Evolutionary conservation across 2,113 vertebrate species (phyloP).

Genomic region (Salminus brasiliensis): DNA sequence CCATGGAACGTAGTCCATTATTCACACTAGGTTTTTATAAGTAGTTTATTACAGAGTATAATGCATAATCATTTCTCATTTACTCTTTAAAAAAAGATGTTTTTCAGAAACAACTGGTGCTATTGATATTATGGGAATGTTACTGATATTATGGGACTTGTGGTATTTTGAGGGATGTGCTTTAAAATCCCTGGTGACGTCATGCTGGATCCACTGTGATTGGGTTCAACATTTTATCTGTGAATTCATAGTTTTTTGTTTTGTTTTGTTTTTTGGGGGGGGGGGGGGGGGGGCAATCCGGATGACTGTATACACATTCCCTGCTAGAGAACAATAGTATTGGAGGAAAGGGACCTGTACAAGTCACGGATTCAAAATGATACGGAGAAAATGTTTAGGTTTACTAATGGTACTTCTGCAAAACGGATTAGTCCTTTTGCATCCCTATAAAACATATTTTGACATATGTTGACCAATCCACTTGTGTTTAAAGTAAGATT

Average conservation of each 20-base stretch:
- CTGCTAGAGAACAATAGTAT: constrained; percentile 15
- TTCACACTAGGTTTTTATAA: constrained; percentile 37
- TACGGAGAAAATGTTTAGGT: constrained; percentile 33
- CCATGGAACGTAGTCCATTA: constrained; percentile 18
- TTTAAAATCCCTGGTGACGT: constrained; percentile 15
- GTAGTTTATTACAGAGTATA: constrained; percentile 16
- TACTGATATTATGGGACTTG: neutral
- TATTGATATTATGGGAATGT: constrained; percentile 32
- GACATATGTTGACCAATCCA: constrained; percentile 42
- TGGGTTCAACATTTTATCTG: neutral
- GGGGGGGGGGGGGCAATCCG: too few species aligned
- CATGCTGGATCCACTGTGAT: constrained; percentile 10
- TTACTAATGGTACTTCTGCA: constrained; percentile 51
- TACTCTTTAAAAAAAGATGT: constrained; percentile 28
- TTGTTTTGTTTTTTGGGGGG: too few species aligned
- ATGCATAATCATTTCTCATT: constrained; percentile 35
- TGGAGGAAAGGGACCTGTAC: neutral
- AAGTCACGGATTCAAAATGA: constrained; percentile 6
- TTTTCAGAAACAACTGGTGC: constrained; percentile 46
- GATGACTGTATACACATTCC: constrained; percentile 7
- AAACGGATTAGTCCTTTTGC: constrained; percentile 26
- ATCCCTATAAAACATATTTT: constrained; percentile 42
- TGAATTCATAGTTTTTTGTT: neutral
- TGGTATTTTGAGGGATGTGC: neutral
- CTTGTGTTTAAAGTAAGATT: constrained; percentile 37